These are phyloP conservation scores for Scomber colias DNA, from an alignment of 2,113 vertebrate species.

Conservation along the genomic window DNA sequence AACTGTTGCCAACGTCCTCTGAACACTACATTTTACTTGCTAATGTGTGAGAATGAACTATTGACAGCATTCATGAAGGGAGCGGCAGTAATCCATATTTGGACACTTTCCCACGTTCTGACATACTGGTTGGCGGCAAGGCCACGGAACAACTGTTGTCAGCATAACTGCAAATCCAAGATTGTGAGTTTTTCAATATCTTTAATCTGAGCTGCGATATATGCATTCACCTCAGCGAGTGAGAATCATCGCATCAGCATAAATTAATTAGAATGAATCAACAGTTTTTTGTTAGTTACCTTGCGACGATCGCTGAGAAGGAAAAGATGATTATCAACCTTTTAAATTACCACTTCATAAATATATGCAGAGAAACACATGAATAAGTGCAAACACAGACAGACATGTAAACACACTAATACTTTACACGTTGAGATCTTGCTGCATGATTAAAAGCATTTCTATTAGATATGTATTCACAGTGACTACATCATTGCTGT, in stretches of 20 bases:
- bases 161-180: background rate
- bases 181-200: too few species aligned
- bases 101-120: conserved; percentile 6
- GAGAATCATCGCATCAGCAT: too few species aligned
- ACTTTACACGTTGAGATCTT: too few species aligned
- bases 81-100: conserved; percentile 17
- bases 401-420: background rate
- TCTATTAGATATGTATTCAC: conserved; percentile 20
- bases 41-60: conserved; percentile 37
- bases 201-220: too few species aligned
- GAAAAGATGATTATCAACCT: background rate
- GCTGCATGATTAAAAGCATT: background rate
- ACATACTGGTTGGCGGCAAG: background rate
- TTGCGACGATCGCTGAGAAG: background rate
- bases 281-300: too few species aligned
- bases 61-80: conserved; percentile 1
- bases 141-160: background rate
- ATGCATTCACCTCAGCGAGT: too few species aligned
- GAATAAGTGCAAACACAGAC: background rate
- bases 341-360: background rate
- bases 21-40: background rate
- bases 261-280: too few species aligned
- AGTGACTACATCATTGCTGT: conserved; percentile 16
- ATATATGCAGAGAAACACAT: background rate
- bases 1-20: too few species aligned